These are phyloP conservation scores for Otus sunia DNA, from an alignment of 2,113 vertebrate species.

Conservation along the genomic window DNA sequence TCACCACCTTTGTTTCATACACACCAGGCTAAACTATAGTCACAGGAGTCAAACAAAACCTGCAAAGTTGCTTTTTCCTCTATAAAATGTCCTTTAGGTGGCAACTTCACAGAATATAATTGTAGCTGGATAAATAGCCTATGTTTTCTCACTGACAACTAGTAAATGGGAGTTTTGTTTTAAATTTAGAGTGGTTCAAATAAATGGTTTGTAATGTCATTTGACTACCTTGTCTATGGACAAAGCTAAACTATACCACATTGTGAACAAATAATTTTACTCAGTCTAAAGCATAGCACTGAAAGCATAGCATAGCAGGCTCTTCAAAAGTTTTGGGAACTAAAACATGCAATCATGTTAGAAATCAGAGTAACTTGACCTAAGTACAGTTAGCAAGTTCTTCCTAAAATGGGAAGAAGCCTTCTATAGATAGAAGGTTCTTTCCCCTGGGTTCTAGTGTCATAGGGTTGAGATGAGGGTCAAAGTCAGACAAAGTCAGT, in stretches of 20 bases:
- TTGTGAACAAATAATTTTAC: background rate
- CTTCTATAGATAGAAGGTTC: background rate
- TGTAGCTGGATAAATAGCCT: background rate
- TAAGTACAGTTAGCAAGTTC: background rate
- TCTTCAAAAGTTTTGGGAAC: slow-evolving; percentile 21
- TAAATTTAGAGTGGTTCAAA: background rate
- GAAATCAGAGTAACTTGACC: slow-evolving; percentile 36
- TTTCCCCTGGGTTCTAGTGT: background rate
- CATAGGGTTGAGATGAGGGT: slow-evolving; percentile 52
- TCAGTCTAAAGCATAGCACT: background rate
- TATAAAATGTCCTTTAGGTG: background rate
- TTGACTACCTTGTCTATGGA: background rate
- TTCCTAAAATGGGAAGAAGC: slow-evolving; percentile 49
- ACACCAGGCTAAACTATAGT: background rate
- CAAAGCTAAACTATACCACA: background rate
- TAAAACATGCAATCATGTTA: background rate
- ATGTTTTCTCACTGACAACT: background rate
- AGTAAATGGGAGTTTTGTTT: background rate
- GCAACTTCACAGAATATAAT: background rate
- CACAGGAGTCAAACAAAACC: background rate
- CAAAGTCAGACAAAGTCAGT: slow-evolving; percentile 31
- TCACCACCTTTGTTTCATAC: background rate
- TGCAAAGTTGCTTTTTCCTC: background rate
- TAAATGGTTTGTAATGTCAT: background rate
- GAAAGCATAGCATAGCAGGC: background rate